Percentiles rank a stretch among this genome's conserved stretches.
These are phyloP conservation scores for Dasypus novemcinctus DNA, from an alignment of 2,113 vertebrate species.

Conservation along the genomic window DNA sequence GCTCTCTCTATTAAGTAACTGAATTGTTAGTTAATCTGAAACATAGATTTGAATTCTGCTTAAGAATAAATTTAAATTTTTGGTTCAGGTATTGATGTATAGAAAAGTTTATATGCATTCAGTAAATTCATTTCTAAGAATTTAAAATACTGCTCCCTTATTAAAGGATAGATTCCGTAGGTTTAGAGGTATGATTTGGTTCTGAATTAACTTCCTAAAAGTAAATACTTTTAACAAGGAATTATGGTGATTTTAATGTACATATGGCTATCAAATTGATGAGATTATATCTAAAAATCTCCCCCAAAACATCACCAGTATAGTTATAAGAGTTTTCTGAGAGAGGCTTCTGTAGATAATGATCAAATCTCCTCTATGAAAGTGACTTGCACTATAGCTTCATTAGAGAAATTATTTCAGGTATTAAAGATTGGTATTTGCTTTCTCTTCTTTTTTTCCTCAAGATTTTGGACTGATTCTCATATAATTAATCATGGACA, in stretches of 20 bases:
- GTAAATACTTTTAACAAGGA: background rate
- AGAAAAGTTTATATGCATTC: background rate
- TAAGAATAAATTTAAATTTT: slow-evolving; percentile 5
- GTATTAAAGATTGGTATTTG: background rate
- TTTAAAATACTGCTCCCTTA: background rate
- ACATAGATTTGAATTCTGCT: background rate
- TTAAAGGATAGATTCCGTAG: background rate
- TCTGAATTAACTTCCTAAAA: background rate
- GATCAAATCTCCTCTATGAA: background rate
- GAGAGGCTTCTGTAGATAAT: background rate
- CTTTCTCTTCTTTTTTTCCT: background rate
- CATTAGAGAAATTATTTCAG: background rate
- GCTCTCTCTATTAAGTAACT: background rate
- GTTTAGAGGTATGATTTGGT: background rate
- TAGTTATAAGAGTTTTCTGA: background rate
- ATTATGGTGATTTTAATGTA: background rate
- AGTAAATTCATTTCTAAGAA: background rate
- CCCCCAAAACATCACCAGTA: background rate
- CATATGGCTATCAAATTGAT: background rate
- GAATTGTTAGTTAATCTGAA: slow-evolving; percentile 17
- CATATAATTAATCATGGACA: background rate
- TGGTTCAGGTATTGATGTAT: background rate
- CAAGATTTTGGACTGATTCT: background rate
- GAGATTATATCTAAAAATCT: background rate
- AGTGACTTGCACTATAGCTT: background rate